Conservation (phyloP, 2,888 invertebrate species). For the Anarsia innoxiella region DNA sequence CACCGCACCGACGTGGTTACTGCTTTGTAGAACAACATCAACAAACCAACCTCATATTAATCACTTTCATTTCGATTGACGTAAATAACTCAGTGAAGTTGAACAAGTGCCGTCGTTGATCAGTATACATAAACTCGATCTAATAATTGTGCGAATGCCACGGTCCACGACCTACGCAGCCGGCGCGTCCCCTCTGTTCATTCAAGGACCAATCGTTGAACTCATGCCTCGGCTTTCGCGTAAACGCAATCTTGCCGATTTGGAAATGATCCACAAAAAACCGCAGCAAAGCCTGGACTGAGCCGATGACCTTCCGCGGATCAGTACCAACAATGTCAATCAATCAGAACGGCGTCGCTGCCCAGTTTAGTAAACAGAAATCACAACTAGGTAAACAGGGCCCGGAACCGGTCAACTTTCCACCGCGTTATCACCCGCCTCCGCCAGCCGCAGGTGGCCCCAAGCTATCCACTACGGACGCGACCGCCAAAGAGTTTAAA, state of each 20-base stretch:
- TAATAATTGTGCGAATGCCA: conserved; percentile 68
- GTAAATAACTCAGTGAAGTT: conserved; percentile 8
- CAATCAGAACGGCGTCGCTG: conserved; percentile 62
- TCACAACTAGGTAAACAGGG: conserved; percentile 72
- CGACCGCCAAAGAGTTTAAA: conserved; percentile 65
- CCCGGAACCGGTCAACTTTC: conserved; percentile 74
- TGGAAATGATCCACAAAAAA: conserved; percentile 45
- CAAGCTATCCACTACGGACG: conserved; percentile 78
- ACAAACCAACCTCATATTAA: conserved; percentile 8
- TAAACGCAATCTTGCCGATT: conserved; percentile 38
- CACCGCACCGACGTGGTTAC: conserved; percentile 27
- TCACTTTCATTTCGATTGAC: background rate
- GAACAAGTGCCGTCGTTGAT: conserved; percentile 13
- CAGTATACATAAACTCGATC: conserved; percentile 19
- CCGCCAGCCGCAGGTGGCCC: conserved; percentile 79
- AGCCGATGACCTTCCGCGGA: conserved; percentile 44
- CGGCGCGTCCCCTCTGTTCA: conserved; percentile 66
- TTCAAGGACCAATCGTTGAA: conserved; percentile 72
- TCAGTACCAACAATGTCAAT: conserved; percentile 64
- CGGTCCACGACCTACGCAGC: conserved; percentile 68
- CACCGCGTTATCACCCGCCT: conserved; percentile 87
- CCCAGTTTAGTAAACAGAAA: conserved; percentile 67
- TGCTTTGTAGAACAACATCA: conserved; percentile 40
- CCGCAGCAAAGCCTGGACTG: conserved; percentile 38
- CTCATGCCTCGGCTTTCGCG: conserved; percentile 54